These are phyloP conservation scores for Hoplodrina blanda DNA, from an alignment of 2,888 invertebrate species.

Conservation along the genomic window DNA sequence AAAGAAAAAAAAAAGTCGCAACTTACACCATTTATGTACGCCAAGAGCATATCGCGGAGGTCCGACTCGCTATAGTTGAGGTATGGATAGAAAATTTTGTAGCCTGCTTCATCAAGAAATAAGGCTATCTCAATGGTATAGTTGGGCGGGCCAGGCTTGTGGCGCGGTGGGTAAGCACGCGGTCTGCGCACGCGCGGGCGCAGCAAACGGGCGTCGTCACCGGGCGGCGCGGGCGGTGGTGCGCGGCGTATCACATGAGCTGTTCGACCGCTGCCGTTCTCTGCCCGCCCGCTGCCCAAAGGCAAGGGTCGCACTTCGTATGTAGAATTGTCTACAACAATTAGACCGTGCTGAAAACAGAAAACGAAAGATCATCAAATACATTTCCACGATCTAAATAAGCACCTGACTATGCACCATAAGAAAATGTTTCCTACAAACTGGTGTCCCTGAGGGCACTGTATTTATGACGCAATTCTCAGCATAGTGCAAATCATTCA, in stretches of 20 bases:
- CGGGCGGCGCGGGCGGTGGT: constrained; percentile 81
- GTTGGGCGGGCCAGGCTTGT: constrained; percentile 76
- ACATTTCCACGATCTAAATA: not conserved
- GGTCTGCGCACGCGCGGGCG: constrained; percentile 77
- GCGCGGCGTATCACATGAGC: constrained; percentile 92
- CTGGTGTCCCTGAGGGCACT: no score
- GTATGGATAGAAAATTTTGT: constrained; percentile 93
- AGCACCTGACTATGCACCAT: not conserved
- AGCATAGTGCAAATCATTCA: no score
- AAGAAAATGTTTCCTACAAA: not conserved
- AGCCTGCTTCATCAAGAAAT: constrained; percentile 94
- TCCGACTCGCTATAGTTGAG: constrained; percentile 92
- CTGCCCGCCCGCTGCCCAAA: constrained; percentile 78
- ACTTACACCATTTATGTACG: constrained; percentile 94
- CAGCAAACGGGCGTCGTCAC: constrained; percentile 84
- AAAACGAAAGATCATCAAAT: constrained; percentile 5
- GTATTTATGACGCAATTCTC: not conserved
- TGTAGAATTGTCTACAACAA: constrained; percentile 92
- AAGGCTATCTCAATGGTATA: constrained; percentile 93
- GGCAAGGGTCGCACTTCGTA: constrained; percentile 93
- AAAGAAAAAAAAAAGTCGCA: constrained; percentile 1
- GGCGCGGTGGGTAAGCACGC: constrained; percentile 67
- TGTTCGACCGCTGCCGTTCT: constrained; percentile 78
- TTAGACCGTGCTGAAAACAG: constrained; percentile 91
- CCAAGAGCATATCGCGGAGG: constrained; percentile 94